phyloP scores from a whole-genome alignment of 2,113 vertebrate genomes.

The Phoenicopterus ruber region DNA sequence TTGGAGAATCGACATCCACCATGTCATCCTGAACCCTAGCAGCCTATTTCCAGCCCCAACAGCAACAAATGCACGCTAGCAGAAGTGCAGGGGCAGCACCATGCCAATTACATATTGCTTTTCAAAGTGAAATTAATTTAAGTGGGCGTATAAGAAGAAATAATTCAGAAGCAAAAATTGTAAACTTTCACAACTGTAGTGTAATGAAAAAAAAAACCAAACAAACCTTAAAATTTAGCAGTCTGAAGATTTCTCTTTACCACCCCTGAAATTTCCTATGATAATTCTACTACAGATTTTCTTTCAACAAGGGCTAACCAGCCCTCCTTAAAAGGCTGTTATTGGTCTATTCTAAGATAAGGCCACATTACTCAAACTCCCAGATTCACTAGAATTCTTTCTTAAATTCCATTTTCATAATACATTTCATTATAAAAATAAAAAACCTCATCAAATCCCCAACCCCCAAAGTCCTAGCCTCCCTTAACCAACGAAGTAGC shows the following conservation, averaged over 20 bases:
- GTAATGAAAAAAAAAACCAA: not conserved
- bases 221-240: not conserved
- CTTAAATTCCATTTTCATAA: conserved; percentile 57
- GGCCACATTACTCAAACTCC: conserved; percentile 56
- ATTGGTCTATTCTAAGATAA: conserved; percentile 60
- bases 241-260: not conserved
- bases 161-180: conserved; percentile 12
- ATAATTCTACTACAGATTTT: not conserved
- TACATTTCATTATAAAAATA: conserved; percentile 53
- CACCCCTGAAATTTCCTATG: not conserved
- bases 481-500: not conserved
- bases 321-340: conserved; percentile 46
- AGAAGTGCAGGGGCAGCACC: not conserved
- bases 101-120: not conserved
- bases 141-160: not conserved
- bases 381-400: conserved; percentile 61
- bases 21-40: not conserved
- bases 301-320: not conserved
- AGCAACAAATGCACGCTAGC: not conserved
- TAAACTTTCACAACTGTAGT: conserved; percentile 74
- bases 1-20: not conserved
- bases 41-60: not conserved
- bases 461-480: not conserved
- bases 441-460: not conserved
- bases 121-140: not conserved